Evolutionary conservation across 2,797 vertebrate species (phyloP), one percentile per base, ranked within the genome.

Genomic region (Tangara arthus): DNA sequence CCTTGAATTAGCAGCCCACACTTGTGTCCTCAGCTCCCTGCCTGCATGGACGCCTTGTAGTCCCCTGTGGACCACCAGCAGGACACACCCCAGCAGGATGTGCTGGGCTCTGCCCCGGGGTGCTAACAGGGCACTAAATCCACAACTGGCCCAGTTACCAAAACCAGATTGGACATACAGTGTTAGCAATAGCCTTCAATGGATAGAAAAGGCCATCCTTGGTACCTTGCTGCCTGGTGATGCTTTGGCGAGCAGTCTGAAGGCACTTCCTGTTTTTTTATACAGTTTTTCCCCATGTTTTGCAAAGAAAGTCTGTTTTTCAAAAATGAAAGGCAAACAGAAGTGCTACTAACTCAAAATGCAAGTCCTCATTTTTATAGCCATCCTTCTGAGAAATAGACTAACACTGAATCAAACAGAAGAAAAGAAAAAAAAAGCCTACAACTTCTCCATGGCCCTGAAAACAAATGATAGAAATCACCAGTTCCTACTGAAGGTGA

Each of bases 211-310:
- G 3, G 7, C 37, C 44, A 68, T 60, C 20, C n/a, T 82, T 3
- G 1, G 32, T 35, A 27, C 18, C 26, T 81, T 0, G 0, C 28
- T 66, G 12, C 1, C 2, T n/a, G 12, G n/a, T 1, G 6, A 57
- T 39, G 15, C 35, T 73, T 69, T 65, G 28, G 41, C 52, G n/a
- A 85, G 57, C 19, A n/a, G 27, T 32, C 59, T 85, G 71, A 93
- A 87, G 35, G 34, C 12, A 42, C 28, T 93, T 94, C 72, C 71
- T 92, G 78, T 44, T 68, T 79, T 89, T 90, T 81, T 24, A 35
- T 23, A 26, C 11, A 57, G n/a, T 24, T 87, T 94, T 46, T 18
- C 46, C 23, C 10, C 3, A 1, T 2, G 1, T 78, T 90, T 77
- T 93, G 60, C 60, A 68, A 26, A 82, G 27, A 73, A 89, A 64